Base-by-base conservation (phyloP, 2,113 vertebrate genomes). In the Lynx canadensis region DNA sequence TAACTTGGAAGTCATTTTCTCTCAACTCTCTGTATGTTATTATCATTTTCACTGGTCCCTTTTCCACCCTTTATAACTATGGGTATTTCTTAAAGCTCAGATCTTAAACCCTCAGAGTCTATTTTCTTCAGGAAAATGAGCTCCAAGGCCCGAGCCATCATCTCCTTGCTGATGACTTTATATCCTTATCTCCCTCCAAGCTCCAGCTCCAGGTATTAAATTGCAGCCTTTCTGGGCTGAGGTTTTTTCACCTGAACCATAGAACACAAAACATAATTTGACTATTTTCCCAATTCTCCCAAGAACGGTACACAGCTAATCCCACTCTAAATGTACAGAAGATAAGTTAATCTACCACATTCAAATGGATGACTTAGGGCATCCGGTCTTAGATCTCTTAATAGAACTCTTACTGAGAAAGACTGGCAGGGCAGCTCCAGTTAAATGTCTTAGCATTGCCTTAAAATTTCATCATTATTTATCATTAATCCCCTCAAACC, bases 231-330 rank as follows among this genome's bases (percentile, higher is more conserved):
- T 95, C 74, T 63, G 63, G 50, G 80, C 41, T 36, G 45, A 78
- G 41, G 16, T 71, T 97, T 78, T 60, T 91, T 60, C 38, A 81
- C 48, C 19, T 76, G 55, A 95, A 82, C 16, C 11, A 94, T 7
- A 89, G 38, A 57, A 79, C 29, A 83, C n/a, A 76, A 38, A 85
- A 86, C 81, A 96, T 52, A 68, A 68, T 36, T 38, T 55, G 52
- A 91, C 27, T 90, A 83, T 66, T 87, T 95, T 73, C 52, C 76
- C 41, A 84, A 60, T 94, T 78, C 19, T 94, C 57, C 65, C 50
- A 83, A 96, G 23, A 11, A 88, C 33, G 31, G 48, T 63, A 85
- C 3, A 38, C 14, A 94, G 83, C 21, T 31, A 91, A 27, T 38
- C 76, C 69, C 13, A 50, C 76, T 66, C 19, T 41, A 92, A 68